Evolutionary conservation across 1,140 invertebrate genomes (phyloP).

Genomic region (Zaprionus davidi): DNA sequence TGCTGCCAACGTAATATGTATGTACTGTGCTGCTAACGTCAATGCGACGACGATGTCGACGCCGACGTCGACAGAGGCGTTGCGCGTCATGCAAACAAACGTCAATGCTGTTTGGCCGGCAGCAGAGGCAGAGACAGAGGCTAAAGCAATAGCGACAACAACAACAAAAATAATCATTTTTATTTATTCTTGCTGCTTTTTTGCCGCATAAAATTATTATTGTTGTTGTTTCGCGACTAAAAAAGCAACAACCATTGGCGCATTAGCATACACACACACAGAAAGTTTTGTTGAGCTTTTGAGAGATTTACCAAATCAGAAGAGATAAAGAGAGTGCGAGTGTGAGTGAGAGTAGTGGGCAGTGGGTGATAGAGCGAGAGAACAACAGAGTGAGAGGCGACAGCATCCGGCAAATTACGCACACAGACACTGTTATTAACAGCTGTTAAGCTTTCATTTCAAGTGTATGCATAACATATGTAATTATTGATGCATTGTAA

Average conservation of each 20-base stretch:
- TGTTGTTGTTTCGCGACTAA: conserved; percentile 19
- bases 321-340: conserved; percentile 1
- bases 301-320: conserved; percentile 16
- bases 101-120: conserved; percentile 34
- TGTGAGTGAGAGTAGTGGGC: neutral
- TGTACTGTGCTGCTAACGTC: neutral
- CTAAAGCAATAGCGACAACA: conserved; percentile 37
- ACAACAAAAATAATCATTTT: conserved; percentile 48
- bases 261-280: conserved; percentile 28
- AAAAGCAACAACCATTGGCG: conserved; percentile 10
- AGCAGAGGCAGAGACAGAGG: conserved; percentile 3
- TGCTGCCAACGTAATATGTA: neutral
- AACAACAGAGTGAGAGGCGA: neutral
- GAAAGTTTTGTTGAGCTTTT: conserved; percentile 28
- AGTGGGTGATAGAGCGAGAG: conserved; percentile 1
- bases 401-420: conserved; percentile 17
- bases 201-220: conserved; percentile 65
- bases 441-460: conserved; percentile 18
- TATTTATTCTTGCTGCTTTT: conserved; percentile 56
- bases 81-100: conserved; percentile 42
- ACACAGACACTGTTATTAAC: conserved; percentile 24
- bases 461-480: neutral
- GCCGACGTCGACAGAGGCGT: neutral
- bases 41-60: conserved; percentile 9
- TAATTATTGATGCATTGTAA: conserved; percentile 26